phyloP scores from a whole-genome alignment of 1,140 invertebrate genomes.

The Papilio glaucus region DNA sequence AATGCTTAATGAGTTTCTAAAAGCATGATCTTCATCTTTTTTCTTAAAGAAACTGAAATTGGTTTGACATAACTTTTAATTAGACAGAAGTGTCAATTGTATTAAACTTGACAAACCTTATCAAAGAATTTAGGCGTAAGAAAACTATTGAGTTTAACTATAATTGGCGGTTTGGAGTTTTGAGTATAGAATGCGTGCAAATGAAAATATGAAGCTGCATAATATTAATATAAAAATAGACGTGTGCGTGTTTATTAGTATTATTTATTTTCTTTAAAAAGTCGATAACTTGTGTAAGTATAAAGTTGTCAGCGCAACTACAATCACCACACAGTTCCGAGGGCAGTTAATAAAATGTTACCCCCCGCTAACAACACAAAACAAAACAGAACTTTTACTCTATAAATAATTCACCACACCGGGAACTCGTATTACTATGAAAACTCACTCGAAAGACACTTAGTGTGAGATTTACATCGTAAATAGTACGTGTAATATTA shows the following conservation, averaged over 20 bases:
- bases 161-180: no score
- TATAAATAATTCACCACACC: constrained; percentile 66
- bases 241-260: not conserved
- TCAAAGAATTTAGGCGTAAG: no score
- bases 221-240: not conserved
- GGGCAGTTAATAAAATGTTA: constrained; percentile 55
- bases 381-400: constrained; percentile 64
- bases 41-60: no score
- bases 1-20: no score
- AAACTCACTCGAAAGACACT: constrained; percentile 1
- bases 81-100: no score
- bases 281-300: constrained; percentile 20
- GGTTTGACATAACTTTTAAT: no score
- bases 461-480: not conserved
- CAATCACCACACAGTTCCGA: constrained; percentile 33
- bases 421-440: constrained; percentile 45
- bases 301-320: constrained; percentile 25
- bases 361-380: constrained; percentile 59
- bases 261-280: constrained; percentile 27
- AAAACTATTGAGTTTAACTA: no score
- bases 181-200: no score
- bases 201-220: no score
- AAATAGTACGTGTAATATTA: no score
- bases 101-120: no score
- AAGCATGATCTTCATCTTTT: no score